A percentile compares a stretch with the other conserved stretches of the same genome.
These are phyloP conservation scores for Loxodonta africana DNA, from an alignment of 2,113 vertebrate genomes.

Conservation along the genomic window DNA sequence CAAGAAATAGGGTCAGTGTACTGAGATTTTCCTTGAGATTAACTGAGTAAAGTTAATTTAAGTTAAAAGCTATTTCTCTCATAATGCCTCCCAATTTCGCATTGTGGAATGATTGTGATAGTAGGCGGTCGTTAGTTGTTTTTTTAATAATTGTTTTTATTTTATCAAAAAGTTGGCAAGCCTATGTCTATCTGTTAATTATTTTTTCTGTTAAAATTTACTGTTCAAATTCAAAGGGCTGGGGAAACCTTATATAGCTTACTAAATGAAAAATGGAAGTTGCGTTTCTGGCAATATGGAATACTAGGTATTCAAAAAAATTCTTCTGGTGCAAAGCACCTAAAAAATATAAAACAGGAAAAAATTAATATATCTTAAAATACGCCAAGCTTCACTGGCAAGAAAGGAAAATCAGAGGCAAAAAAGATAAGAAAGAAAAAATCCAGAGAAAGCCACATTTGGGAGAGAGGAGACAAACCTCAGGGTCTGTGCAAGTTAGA, in stretches of 20 bases:
- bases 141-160: conserved; percentile 30
- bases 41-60: conserved; percentile 11
- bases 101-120: neutral
- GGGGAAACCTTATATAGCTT: conserved; percentile 42
- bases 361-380: conserved; percentile 58
- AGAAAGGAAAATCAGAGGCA: conserved; percentile 68
- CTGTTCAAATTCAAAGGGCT: conserved; percentile 60
- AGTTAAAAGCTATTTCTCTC: neutral
- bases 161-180: conserved; percentile 45
- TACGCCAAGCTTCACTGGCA: conserved; percentile 66
- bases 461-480: conserved; percentile 29
- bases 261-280: conserved; percentile 65
- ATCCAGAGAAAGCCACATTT: conserved; percentile 48
- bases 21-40: neutral
- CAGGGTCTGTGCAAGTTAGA: neutral
- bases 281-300: conserved; percentile 68
- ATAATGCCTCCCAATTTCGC: conserved; percentile 23
- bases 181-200: neutral
- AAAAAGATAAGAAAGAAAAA: conserved; percentile 67
- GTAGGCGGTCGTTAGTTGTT: neutral
- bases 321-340: conserved; percentile 53
- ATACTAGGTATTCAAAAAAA: conserved; percentile 68
- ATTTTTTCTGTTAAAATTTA: conserved; percentile 42
- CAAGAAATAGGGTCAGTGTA: neutral
- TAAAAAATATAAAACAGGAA: conserved; percentile 66